phyloP scores from a whole-genome alignment of 2,113 vertebrate species.

The Lethenteron reissneri region DNA sequence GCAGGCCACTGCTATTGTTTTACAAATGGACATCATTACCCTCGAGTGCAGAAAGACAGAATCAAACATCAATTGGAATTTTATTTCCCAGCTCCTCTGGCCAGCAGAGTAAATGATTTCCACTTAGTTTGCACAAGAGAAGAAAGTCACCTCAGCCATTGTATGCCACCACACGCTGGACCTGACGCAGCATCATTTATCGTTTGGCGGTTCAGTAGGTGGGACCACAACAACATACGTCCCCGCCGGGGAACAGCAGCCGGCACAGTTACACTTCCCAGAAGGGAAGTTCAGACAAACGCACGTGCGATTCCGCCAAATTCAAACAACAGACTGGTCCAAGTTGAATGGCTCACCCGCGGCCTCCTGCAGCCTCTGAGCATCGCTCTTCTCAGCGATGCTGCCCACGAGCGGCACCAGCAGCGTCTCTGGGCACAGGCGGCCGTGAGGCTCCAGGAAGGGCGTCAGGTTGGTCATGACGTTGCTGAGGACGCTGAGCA shows the following conservation, averaged over 20 bases:
- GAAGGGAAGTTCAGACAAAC: not conserved
- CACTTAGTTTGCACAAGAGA: not conserved
- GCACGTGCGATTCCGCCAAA: not conserved
- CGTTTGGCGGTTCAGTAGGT: no score
- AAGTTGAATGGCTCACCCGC: conserved; percentile 25
- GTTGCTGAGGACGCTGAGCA: conserved; percentile 35
- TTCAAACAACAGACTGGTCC: not conserved
- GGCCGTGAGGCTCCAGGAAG: conserved; percentile 28
- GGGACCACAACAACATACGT: no score
- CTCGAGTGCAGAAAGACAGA: no score
- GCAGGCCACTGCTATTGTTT: no score
- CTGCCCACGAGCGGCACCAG: conserved; percentile 29
- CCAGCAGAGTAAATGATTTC: not conserved
- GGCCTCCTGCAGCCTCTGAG: conserved; percentile 30
- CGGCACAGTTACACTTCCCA: not conserved
- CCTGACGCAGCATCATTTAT: no score
- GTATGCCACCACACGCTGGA: no score
- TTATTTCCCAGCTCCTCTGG: not conserved
- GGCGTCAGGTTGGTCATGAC: conserved; percentile 31
- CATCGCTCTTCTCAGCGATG: conserved; percentile 38
- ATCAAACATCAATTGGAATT: not conserved
- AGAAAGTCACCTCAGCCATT: no score
- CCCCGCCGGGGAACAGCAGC: no score
- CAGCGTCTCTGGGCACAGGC: conserved; percentile 26
- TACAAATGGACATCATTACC: no score